Base-by-base conservation (phyloP, 2,888 invertebrate genomes). In the Sericinus montela region DNA sequence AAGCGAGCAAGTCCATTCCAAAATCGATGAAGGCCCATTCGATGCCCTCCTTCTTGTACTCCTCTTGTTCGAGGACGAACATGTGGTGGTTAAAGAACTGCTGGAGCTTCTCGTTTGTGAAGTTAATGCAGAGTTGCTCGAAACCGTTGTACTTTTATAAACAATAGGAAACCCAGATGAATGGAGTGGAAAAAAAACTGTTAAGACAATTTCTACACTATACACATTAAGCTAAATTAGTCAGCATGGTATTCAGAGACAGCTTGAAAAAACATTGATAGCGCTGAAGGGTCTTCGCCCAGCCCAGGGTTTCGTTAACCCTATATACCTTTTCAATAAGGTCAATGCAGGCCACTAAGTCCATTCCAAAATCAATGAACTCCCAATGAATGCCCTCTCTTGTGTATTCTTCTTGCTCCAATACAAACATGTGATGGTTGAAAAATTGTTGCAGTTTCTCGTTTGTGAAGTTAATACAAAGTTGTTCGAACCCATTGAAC, bases 391-490 rank as follows among this genome's bases (percentile, higher is more conserved):
- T 98, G 77, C 98, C 98, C 90, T 99, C 98, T 78, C 91, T 94
- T 80, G 96, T 97, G 91, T 99, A 99, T 85, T 98, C 98, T 90
- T 99, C 98, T 94, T 99, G 98, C 90, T 99, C 98, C 88, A 98
- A 92, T 66, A 99, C 98, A 90, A 99, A 99, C 98, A 99, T 99
- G 94, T 98, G 95, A 89, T 99, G 98, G 91, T 99, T 98, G 94
- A 99, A 99, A 93, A 98, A 99, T 91, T 99, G 98, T 91, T 99
- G 98, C 69, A 99, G 93, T 91, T 98, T 97, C 90, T 99, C 98
- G 89, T 98, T 99, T 88, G 98, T 98, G 92, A 98, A 99, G 93
- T 99, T 99, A 94, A 98, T 99, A 93, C 98, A 98, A 90, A 99
- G 93, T 93, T 99, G 98, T 90, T 99, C 98, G 92, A 98, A 98